A percentile compares a stretch with the other conserved stretches of the same genome.
Evolutionary conservation across 2,888 invertebrate genomes (phyloP).

Genomic region (Anodontia alba): DNA sequence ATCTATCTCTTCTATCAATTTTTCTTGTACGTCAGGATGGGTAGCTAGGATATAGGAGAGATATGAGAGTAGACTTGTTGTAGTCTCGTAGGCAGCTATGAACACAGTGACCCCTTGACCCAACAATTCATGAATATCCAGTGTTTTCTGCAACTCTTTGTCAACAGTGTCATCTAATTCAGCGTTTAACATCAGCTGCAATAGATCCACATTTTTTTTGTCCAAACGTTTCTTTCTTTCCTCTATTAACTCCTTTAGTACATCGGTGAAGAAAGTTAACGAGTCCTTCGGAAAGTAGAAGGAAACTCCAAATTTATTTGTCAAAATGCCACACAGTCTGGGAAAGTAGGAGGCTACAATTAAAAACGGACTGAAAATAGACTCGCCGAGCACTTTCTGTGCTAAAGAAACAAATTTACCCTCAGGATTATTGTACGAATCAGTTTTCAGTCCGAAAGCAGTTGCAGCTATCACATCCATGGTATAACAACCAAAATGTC

Average conservation of each 20-base stretch:
- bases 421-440: constrained; percentile 63
- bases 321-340: no score
- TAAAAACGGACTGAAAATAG: constrained; percentile 7
- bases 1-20: constrained; percentile 45
- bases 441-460: constrained; percentile 68
- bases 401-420: constrained; percentile 62
- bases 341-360: no score
- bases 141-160: constrained; percentile 30
- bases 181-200: constrained; percentile 60
- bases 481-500: constrained; percentile 61
- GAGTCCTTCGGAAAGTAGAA: constrained; percentile 47
- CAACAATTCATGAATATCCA: constrained; percentile 43
- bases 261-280: constrained; percentile 43
- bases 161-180: constrained; percentile 15
- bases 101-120: constrained; percentile 48
- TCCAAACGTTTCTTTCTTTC: constrained; percentile 49
- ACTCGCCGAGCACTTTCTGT: constrained; percentile 47
- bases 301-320: constrained; percentile 16
- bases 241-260: constrained; percentile 51
- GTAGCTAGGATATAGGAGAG: constrained; percentile 46
- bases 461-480: constrained; percentile 72
- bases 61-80: constrained; percentile 46
- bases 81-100: constrained; percentile 62
- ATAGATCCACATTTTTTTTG: constrained; percentile 46
- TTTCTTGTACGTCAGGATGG: constrained; percentile 34